phyloP scores from a whole-genome alignment of 1,140 invertebrate genomes.

The Bombus balteatus region DNA sequence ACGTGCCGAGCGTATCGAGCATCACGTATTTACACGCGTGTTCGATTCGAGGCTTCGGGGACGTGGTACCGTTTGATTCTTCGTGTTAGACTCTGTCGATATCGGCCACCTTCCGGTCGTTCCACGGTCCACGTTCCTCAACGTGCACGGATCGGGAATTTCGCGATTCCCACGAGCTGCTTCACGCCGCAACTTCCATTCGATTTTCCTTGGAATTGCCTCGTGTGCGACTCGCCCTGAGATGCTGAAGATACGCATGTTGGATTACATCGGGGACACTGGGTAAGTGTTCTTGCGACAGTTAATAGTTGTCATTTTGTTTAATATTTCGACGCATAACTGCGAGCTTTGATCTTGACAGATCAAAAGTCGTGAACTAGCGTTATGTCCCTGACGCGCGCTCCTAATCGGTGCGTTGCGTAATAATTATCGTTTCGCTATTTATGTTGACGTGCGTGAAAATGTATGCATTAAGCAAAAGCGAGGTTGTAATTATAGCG shows the following conservation, averaged over 20 bases:
- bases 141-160: background rate
- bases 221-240: constrained; percentile 44
- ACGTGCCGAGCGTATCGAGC: constrained; percentile 1
- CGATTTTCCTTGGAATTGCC: background rate
- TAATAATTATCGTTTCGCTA: background rate
- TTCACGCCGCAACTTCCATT: too few relatives aligned
- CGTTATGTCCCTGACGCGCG: background rate
- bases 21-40: constrained; percentile 38
- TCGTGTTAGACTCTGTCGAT: constrained; percentile 54
- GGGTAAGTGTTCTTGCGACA: constrained; percentile 74
- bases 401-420: background rate
- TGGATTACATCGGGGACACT: constrained; percentile 81
- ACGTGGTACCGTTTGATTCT: constrained; percentile 68
- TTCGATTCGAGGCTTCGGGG: constrained; percentile 64
- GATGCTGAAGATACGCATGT: constrained; percentile 81
- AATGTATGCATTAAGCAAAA: background rate
- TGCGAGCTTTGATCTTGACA: background rate
- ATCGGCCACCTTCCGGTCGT: constrained; percentile 44
- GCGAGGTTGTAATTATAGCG: background rate
- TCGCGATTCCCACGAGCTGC: background rate
- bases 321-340: too few relatives aligned
- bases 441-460: background rate
- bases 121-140: constrained; percentile 11
- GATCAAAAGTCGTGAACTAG: background rate
- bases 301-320: too few relatives aligned